Base-by-base conservation (phyloP, 2,888 invertebrate genomes). In the Seira sanloemensis region DNA sequence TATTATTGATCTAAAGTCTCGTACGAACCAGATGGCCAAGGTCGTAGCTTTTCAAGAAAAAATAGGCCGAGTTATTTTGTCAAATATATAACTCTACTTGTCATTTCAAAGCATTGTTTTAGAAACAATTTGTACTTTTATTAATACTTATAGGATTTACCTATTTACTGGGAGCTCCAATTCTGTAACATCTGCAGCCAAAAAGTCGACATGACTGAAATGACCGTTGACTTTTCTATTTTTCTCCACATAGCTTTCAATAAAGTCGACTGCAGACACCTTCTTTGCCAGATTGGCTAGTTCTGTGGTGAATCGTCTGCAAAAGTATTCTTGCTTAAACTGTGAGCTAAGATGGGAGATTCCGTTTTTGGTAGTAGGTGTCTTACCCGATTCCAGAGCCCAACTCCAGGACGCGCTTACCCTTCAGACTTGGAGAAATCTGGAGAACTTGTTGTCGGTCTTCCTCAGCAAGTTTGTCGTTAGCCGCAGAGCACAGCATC, bases 331-430 rank as follows among this genome's bases (percentile, higher is more conserved):
- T 37, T 23, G 66, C 68, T 27, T 1, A 72, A 25, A 25, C 12
- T 2, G 62, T 37, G 21, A 37, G 24, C 1, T 1, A 67, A 24
- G 18, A 23, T n/a, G 37, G 4, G n/a, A 71, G 27, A 23, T 23
- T 50, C 5, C 12, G 16, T 58, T 23, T 26, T 58, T 24, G 18
- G 19, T 1, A n/a, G 25, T 50, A 9, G 7, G 9, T 73, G 26
- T 12, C 89, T 81, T 88, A 92, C 92, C 93, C 93, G 71, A 93
- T 93, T 82, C 93, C 93, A 46, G 93, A 92, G 18, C 93, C 93
- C 23, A 93, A 91, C 90, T 93, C 93, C 5, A 93, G 90, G 4
- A 93, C 91, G 58, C 90, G 90, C 89, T 91, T 92, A 37, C 91
- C 91, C 7, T 90, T 88, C 23, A 91, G 88, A 58, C 90, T 90